phyloP scores from a whole-genome alignment of 2,113 vertebrate genomes.

The Phalacrocorax pelagicus region DNA sequence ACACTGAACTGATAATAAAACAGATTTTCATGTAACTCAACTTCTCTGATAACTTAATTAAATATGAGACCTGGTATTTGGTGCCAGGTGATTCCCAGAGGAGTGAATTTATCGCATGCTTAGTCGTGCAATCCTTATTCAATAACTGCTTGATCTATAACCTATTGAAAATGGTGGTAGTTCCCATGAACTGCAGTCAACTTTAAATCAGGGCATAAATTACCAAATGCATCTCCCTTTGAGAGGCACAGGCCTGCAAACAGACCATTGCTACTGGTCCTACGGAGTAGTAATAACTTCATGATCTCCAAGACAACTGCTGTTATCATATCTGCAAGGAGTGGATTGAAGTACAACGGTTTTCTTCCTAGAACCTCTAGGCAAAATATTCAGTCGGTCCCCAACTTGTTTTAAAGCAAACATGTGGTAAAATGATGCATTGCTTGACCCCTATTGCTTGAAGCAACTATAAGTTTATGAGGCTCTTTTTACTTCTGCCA shows the following conservation, averaged over 20 bases:
- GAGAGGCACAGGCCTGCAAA: not conserved
- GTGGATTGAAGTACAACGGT: not conserved
- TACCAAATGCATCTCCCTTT: not conserved
- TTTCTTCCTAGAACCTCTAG: not conserved
- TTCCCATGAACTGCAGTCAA: not conserved
- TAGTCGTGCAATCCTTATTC: slow-evolving; percentile 16
- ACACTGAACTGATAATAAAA: not conserved
- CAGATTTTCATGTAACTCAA: not conserved
- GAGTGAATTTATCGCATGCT: slow-evolving; percentile 31
- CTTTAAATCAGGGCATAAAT: not conserved
- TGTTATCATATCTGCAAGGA: not conserved
- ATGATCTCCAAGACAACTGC: not conserved
- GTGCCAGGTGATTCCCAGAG: slow-evolving; percentile 47
- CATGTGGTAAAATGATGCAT: not conserved
- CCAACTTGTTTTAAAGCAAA: not conserved
- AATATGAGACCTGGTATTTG: not conserved
- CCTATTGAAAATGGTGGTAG: not conserved
- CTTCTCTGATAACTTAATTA: slow-evolving; percentile 27
- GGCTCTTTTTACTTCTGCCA: slow-evolving; percentile 15
- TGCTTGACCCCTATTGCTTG: slow-evolving; percentile 17
- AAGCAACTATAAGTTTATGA: not conserved
- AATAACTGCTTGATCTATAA: slow-evolving; percentile 25
- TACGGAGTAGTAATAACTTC: not conserved
- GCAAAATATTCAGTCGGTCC: not conserved
- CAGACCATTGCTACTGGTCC: not conserved